Evolutionary conservation across 2,797 vertebrate species (phyloP), one percentile per base, ranked within the genome.

Genomic region (Scolopax bukidnonensis): DNA sequence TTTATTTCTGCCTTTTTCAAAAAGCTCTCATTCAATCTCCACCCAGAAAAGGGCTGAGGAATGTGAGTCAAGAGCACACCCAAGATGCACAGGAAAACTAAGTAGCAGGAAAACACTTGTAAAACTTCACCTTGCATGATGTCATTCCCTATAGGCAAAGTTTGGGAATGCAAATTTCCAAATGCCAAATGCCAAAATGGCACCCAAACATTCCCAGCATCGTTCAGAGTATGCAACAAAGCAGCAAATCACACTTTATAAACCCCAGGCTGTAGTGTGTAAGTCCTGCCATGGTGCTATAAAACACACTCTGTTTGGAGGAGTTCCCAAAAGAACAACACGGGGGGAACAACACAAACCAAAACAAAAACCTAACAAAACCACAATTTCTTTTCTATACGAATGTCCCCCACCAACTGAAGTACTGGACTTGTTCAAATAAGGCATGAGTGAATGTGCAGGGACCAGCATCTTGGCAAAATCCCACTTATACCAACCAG

Each of bases 291-390:
- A 84, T 59, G 41, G 51, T 54, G 47, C 59, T 50, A 24, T 8
- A 83, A 88, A 78, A 36, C 36, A 36, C 36, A 36, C 36, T 36
- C 36, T 36, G 36, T 36, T 36, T 36, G 36, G 36, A 36, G 36
- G 36, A 36, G 36, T 36, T 36, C 36, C 36, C 36, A 36, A 36
- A 36, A 36, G 36, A 36, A 48, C 5, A 71, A 54, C 4, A 57
- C 0, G 1, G 6, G 5, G 1, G 6, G 1, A 7, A 10, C 24
- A 48, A 25, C 24, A 18, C 16, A 36, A 25, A 24, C 6, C 4
- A 40, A 45, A 81, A 15, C 4, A 25, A 78, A n/a, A 45, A 11
- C 6, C 10, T 18, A 64, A 28, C 23, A 60, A 83, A 11, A 3
- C 5, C 20, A 28, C 4, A 19, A 8, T n/a, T 90, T 43, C 28